Evolutionary conservation across 2,797 vertebrate genomes (phyloP).

Genomic region (Peromyscus nudipes): DNA sequence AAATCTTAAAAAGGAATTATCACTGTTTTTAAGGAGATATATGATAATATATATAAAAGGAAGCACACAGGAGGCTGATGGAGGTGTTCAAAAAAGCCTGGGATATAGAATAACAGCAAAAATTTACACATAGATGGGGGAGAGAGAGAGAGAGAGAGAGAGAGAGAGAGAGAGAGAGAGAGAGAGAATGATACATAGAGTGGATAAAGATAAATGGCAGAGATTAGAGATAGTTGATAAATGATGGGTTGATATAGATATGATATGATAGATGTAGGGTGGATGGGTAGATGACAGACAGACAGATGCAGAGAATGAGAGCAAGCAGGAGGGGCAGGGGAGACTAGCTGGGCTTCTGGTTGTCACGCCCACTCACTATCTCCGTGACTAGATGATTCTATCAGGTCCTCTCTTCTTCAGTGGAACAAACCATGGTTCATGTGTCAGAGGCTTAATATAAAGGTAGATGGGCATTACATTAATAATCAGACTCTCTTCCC

Average conservation of each 20-base stretch:
- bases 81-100: not conserved
- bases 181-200: not conserved
- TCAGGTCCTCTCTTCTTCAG: not conserved
- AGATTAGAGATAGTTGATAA: not conserved
- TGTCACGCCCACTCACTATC: not conserved
- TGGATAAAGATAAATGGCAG: not conserved
- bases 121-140: no score
- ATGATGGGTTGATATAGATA: not conserved
- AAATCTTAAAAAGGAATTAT: not conserved
- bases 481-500: not conserved
- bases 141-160: not conserved
- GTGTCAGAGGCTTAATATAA: not conserved
- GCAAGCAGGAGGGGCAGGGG: no score
- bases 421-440: not conserved
- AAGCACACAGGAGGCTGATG: not conserved
- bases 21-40: not conserved
- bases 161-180: not conserved
- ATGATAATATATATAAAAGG: not conserved
- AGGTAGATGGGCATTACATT: not conserved
- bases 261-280: not conserved
- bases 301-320: not conserved
- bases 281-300: not conserved
- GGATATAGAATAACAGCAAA: not conserved
- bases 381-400: not conserved
- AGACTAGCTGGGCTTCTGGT: not conserved